Evolutionary conservation across 2,113 vertebrate genomes (phyloP).

Genomic region (Grallaria varia): DNA sequence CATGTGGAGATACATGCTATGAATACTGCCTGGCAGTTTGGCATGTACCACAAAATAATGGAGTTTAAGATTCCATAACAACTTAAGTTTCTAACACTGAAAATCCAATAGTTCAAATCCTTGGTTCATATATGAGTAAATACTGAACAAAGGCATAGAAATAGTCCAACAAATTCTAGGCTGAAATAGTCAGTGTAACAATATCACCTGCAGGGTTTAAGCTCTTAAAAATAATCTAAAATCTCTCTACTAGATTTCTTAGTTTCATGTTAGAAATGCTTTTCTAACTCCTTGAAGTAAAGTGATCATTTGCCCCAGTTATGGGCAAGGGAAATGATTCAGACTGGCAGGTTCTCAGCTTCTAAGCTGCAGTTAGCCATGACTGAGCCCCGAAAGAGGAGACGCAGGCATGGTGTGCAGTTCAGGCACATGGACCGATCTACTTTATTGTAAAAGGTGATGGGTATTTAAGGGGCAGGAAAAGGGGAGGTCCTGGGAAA

Average conservation of each 20-base stretch:
- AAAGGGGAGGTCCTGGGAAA: too few species aligned
- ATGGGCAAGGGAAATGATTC: too few species aligned
- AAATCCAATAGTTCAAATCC: not conserved
- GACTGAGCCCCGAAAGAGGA: too few species aligned
- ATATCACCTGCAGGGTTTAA: not conserved
- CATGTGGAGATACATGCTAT: fast-evolving
- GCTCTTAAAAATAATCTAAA: not conserved
- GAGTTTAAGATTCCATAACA: not conserved
- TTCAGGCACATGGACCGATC: too few species aligned
- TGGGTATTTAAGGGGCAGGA: too few species aligned
- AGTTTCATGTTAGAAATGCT: not conserved
- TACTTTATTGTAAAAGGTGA: too few species aligned
- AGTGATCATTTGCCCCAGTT: too few species aligned
- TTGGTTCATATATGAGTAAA: not conserved
- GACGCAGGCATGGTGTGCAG: too few species aligned
- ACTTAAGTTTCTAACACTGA: not conserved
- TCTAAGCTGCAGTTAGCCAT: too few species aligned
- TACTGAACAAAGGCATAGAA: not conserved
- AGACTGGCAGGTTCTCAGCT: too few species aligned
- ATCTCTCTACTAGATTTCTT: not conserved
- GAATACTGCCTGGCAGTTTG: not conserved
- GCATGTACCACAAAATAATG: not conserved
- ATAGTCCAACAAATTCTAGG: not conserved
- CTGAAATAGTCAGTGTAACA: not conserved
- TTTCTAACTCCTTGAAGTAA: not conserved